Conservation (phyloP, 2,888 invertebrate species). For the Ligdia adustata region DNA sequence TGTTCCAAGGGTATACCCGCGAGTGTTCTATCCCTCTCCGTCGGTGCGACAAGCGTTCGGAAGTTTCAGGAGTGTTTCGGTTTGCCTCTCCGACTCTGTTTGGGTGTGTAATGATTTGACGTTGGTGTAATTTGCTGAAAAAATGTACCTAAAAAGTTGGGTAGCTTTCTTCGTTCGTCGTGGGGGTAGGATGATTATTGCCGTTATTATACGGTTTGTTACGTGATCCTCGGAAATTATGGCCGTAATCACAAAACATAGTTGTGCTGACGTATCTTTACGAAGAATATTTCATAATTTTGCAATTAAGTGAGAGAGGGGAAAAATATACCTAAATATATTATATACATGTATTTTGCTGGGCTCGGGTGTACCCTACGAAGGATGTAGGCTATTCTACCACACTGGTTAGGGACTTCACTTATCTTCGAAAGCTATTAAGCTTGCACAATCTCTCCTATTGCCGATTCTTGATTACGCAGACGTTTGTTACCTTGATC, state of each 20-base stretch:
- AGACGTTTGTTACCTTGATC: no score
- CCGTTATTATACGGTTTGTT: constrained; percentile 52
- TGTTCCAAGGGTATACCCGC: constrained; percentile 51
- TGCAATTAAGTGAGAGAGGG: neutral
- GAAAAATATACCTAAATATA: neutral
- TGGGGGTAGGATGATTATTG: constrained; percentile 62
- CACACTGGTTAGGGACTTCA: no score
- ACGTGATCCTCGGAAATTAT: constrained; percentile 32
- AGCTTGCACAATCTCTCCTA: no score
- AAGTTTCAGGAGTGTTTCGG: constrained; percentile 79
- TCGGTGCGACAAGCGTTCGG: constrained; percentile 71
- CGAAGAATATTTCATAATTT: neutral
- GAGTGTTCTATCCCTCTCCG: constrained; percentile 59
- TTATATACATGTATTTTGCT: neutral
- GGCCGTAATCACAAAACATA: constrained; percentile 20
- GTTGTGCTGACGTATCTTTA: constrained; percentile 8
- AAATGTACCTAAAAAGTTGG: constrained; percentile 60
- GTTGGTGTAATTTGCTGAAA: constrained; percentile 76
- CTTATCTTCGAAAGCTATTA: no score
- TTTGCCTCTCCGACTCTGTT: constrained; percentile 83
- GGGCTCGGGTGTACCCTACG: no score
- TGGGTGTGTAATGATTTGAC: constrained; percentile 81
- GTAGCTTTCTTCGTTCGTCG: constrained; percentile 53
- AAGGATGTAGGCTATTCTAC: no score
- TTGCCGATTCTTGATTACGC: no score